Evolutionary conservation across 2,113 vertebrate genomes (phyloP).

Genomic region (Nannospalax galili): DNA sequence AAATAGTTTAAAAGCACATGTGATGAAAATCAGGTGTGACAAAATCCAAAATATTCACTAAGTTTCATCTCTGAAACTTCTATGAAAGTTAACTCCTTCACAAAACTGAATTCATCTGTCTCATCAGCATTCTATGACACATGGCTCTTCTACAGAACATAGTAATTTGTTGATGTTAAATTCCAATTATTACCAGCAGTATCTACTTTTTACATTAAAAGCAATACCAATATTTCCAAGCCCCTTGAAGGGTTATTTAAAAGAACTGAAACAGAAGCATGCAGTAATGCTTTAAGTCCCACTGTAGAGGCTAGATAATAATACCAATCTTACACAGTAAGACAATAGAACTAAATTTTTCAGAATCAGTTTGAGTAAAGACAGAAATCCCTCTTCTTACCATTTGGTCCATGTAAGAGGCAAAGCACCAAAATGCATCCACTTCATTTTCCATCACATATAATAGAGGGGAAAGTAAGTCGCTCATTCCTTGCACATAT

Average conservation of each 20-base stretch:
- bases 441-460: constrained; percentile 98
- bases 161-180: constrained; percentile 57
- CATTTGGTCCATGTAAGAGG: constrained; percentile 97
- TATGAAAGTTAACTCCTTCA: constrained; percentile 40
- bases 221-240: constrained; percentile 40
- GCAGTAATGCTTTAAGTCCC: background rate
- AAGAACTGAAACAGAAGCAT: constrained; percentile 3
- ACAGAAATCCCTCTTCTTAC: constrained; percentile 84
- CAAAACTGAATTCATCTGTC: constrained; percentile 57
- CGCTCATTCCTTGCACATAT: constrained; percentile 98
- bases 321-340: constrained; percentile 24
- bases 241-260: constrained; percentile 30
- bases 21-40: constrained; percentile 50
- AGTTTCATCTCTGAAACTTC: constrained; percentile 60
- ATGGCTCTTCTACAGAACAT: constrained; percentile 34
- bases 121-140: constrained; percentile 52
- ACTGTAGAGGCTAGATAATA: constrained; percentile 3
- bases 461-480: constrained; percentile 96
- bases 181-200: constrained; percentile 32
- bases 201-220: constrained; percentile 54
- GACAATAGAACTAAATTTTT: constrained; percentile 41
- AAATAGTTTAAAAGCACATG: constrained; percentile 56
- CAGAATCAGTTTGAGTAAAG: constrained; percentile 36
- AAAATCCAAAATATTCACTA: constrained; percentile 63
- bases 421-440: constrained; percentile 99